Percentiles rank a stretch among this genome's conserved stretches.
phyloP scores from a whole-genome alignment of 2,888 invertebrate species.

The Punctoribates punctum region DNA sequence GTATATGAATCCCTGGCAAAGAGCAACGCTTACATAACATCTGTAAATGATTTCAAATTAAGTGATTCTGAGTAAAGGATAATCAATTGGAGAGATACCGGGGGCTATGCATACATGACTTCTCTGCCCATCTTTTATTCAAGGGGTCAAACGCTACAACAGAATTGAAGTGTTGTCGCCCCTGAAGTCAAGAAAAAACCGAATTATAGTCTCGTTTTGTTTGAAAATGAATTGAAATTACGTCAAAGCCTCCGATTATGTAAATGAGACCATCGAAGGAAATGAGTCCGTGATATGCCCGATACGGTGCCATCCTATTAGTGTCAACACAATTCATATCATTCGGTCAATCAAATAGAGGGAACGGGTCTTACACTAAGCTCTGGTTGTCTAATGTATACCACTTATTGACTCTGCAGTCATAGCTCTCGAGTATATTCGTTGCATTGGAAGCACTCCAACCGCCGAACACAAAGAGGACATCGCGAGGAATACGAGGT shows the following conservation, averaged over 20 bases:
- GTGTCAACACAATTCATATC: not conserved
- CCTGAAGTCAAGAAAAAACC: not conserved
- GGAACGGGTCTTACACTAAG: not conserved
- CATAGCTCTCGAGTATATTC: conserved; percentile 59
- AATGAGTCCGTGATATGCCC: conserved; percentile 72
- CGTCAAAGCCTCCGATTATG: conserved; percentile 57
- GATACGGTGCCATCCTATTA: conserved; percentile 1
- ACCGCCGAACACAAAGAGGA: conserved; percentile 58
- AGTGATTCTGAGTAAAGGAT: not conserved
- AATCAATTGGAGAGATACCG: conserved; percentile 47
- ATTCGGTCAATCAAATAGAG: not conserved
- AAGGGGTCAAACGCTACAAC: conserved; percentile 53
- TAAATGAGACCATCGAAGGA: conserved; percentile 53
- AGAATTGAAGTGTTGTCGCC: conserved; percentile 55
- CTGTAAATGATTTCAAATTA: not conserved
- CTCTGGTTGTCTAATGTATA: conserved; percentile 59
- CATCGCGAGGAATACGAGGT: conserved; percentile 63
- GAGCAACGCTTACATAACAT: conserved; percentile 65
- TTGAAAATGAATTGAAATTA: not conserved
- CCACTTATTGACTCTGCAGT: conserved; percentile 65
- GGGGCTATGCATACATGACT: conserved; percentile 56
- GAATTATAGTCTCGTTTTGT: not conserved
- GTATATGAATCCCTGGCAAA: conserved; percentile 52
- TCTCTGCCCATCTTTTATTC: conserved; percentile 53
- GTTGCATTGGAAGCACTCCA: conserved; percentile 73